Base-by-base conservation (phyloP, 2,797 vertebrate genomes). In the Hipposideros larvatus region DNA sequence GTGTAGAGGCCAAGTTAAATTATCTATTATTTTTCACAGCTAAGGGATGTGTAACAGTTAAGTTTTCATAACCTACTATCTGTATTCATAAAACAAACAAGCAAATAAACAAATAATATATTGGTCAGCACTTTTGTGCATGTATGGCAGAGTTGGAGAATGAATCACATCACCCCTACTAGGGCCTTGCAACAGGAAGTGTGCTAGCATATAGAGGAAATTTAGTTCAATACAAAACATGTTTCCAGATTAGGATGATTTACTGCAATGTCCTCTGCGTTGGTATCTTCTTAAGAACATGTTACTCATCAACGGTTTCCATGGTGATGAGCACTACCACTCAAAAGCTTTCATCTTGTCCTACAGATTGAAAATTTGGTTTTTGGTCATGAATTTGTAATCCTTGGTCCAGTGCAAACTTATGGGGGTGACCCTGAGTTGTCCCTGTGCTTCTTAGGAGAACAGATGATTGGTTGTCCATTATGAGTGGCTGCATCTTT, bases 351-450 rank as follows among this genome's bases (percentile, higher is more conserved):
- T 89, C 19, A 51, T 83, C 66, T 96, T 92, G 73, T 41, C 13
- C 28, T 79, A 48, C 11, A 75, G 57, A 57, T n/a, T 88, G 34
- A 89, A 96, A 89, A 86, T 79, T 26, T 63, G 5, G 1, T 8
- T 86, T 86, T 85, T 79, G 46, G 89, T 95, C 51, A 28, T n/a
- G 55, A 82, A 55, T 94, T 86, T 75, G 61, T 95, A 90, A 73
- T 82, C 41, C 8, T 90, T 90, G 37, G 55, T 90, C 51, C 21
- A 43, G 28, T 26, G 13, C 31, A 78, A 82, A 79, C 11, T 77
- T 84, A 37, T 22, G 28, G n/a, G 86, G 5, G n/a, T 26, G 5
- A 7, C 66, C 19, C 21, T 75, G 79, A 16, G 10, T 46, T 66
- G 19, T 18, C 19, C 22, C 41, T 68, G 1, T 46, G 48, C 43